Evolutionary conservation across 2,113 vertebrate species (phyloP), one percentile per base, ranked within the genome.

Genomic region (Nansenia antarctica): DNA sequence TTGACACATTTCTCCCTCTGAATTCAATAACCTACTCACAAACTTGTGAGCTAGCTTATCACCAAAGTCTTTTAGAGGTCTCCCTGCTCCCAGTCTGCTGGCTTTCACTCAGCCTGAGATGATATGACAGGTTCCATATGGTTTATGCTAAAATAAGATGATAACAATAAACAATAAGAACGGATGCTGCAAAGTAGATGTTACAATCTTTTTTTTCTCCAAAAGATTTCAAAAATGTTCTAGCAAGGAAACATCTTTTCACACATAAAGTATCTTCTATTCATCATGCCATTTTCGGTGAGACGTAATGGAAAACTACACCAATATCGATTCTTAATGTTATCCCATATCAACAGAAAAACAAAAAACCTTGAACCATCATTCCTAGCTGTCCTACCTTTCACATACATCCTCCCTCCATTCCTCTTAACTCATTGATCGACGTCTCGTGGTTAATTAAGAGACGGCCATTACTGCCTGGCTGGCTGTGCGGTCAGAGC

Each of bases 391-490:
- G 74, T 77, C 72, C 79, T 76, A 76, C 80, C 79, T 78, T 80
- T 84, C 68, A 79, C 66, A 35, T 82, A 74, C 77, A 59, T 30
- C 58, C 69, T 30, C 58, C 69, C 63, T 62, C 66, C 81, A 80
- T 83, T 69, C 69, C 76, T 87, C 71, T 73, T 87, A 69, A 57
- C 69, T 72, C 85, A 88, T 90, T 80, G 87, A 90, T 90, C 82
- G 76, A 75, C 77, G 84, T 85, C 86, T 69, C 69, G 78, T 77
- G 32, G 81, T 87, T 89, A 86, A 90, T 90, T 89, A 90, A 90
- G 87, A 88, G 85, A 80, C 65, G 79, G 85, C 75, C 74, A 70
- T 82, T 87, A 30, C 62, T 32, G 79, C 26, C 5, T 58, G 66
- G 15, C 4, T 58, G 68, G 61, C 69, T 57, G 75, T 3, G 3